Evolutionary conservation across 2,888 invertebrate genomes (phyloP).

Genomic region (Ichneumon xanthorius): DNA sequence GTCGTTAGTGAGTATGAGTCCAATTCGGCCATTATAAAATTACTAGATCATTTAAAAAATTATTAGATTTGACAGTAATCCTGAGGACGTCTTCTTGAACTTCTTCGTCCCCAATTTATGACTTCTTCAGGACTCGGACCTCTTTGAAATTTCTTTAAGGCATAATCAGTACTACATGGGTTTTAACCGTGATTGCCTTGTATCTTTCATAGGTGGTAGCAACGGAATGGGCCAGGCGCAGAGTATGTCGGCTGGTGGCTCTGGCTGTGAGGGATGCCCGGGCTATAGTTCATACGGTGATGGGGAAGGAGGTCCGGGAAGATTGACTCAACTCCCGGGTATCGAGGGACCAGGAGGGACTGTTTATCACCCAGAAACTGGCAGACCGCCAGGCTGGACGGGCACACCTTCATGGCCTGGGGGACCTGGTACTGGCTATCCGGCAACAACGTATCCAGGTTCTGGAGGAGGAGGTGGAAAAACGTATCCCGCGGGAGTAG

Average conservation of each 20-base stretch:
- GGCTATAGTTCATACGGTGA: slow-evolving; percentile 76
- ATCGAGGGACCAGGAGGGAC: slow-evolving; percentile 64
- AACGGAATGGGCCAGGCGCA: slow-evolving; percentile 96
- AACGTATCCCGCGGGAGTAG: slow-evolving; percentile 51
- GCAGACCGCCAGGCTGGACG: not conserved
- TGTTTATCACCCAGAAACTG: slow-evolving; percentile 27
- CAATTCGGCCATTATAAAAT: not conserved
- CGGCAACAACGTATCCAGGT: slow-evolving; percentile 32
- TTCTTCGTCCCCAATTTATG: not conserved
- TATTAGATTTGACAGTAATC: not conserved
- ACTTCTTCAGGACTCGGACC: not conserved
- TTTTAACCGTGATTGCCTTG: not conserved
- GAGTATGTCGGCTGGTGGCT: slow-evolving; percentile 91
- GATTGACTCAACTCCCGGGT: slow-evolving; percentile 57
- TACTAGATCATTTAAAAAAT: not conserved
- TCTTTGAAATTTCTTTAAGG: not conserved
- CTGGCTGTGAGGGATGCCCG: slow-evolving; percentile 89
- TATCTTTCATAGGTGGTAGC: slow-evolving; percentile 88
- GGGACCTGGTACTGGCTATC: not conserved
- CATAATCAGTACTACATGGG: no score
- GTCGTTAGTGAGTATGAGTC: slow-evolving; percentile 88
- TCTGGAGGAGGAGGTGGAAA: slow-evolving; percentile 7
- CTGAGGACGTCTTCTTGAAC: not conserved
- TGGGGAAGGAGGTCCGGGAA: slow-evolving; percentile 41
- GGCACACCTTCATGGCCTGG: slow-evolving; percentile 58